These are phyloP conservation scores for Drosophila suzukii DNA, from an alignment of 1,140 invertebrate genomes.

Conservation along the genomic window DNA sequence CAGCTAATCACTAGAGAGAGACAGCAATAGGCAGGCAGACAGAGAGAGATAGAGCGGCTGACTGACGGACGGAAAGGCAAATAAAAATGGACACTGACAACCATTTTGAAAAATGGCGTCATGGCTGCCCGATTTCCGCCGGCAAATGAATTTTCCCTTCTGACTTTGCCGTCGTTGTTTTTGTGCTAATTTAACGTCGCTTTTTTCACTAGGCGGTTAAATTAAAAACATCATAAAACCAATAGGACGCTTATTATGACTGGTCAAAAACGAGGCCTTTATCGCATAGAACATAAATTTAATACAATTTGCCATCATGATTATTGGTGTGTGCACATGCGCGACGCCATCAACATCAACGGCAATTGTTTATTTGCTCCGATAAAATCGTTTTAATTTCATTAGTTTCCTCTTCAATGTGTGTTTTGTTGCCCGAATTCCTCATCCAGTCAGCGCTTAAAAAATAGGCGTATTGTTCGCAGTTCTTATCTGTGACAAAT, in stretches of 20 bases:
- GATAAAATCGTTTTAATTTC: constrained; percentile 69
- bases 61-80: constrained; percentile 15
- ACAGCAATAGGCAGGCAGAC: constrained; percentile 8
- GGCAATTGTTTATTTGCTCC: constrained; percentile 25
- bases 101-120: constrained; percentile 75
- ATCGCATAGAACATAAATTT: constrained; percentile 26
- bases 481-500: constrained; percentile 63
- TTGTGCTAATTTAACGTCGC: constrained; percentile 20
- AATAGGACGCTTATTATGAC: constrained; percentile 1
- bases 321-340: constrained; percentile 24
- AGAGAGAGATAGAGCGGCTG: constrained; percentile 2
- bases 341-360: constrained; percentile 30
- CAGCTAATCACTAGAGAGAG: constrained; percentile 69
- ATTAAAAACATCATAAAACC: constrained; percentile 39
- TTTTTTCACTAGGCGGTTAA: constrained; percentile 12
- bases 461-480: constrained; percentile 25
- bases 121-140: constrained; percentile 70
- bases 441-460: constrained; percentile 22
- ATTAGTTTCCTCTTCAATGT: constrained; percentile 57
- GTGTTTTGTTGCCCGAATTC: constrained; percentile 23
- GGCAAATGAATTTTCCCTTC: constrained; percentile 59
- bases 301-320: constrained; percentile 36
- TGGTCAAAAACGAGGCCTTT: constrained; percentile 13
- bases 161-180: constrained; percentile 33
- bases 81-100: constrained; percentile 33